These are phyloP conservation scores for Medauroidea extradentata DNA, from an alignment of 1,140 invertebrate genomes.

Conservation along the genomic window DNA sequence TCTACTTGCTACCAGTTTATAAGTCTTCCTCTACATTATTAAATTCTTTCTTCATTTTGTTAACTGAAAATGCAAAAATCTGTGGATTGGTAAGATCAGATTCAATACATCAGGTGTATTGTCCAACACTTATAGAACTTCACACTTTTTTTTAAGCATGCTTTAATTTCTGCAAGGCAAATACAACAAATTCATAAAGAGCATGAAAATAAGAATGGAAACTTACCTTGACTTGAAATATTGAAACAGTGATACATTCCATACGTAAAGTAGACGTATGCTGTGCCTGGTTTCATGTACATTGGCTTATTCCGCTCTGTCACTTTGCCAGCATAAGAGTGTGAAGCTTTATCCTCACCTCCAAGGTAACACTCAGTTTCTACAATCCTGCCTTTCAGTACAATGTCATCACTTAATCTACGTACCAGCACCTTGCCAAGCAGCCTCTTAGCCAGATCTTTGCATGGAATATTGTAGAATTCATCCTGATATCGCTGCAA, in stretches of 20 bases:
- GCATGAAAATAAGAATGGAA: too few relatives aligned
- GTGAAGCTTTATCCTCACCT: slow-evolving; percentile 64
- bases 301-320: slow-evolving; percentile 68
- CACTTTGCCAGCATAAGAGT: slow-evolving; percentile 60
- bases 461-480: slow-evolving; percentile 45
- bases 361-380: slow-evolving; percentile 79
- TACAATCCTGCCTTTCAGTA: slow-evolving; percentile 63
- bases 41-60: too few relatives aligned
- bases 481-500: slow-evolving; percentile 11
- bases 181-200: too few relatives aligned
- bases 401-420: slow-evolving; percentile 47
- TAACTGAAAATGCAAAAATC: too few relatives aligned
- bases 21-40: too few relatives aligned
- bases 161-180: too few relatives aligned
- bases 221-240: slow-evolving; percentile 66
- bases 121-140: too few relatives aligned
- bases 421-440: slow-evolving; percentile 64
- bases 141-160: too few relatives aligned
- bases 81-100: too few relatives aligned
- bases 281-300: slow-evolving; percentile 76
- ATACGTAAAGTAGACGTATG: slow-evolving; percentile 76
- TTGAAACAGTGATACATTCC: slow-evolving; percentile 82
- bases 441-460: slow-evolving; percentile 53
- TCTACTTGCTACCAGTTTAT: too few relatives aligned
- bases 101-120: too few relatives aligned